Evolutionary conservation across 2,797 vertebrate genomes (phyloP).

Genomic region (Meda fulgida): DNA sequence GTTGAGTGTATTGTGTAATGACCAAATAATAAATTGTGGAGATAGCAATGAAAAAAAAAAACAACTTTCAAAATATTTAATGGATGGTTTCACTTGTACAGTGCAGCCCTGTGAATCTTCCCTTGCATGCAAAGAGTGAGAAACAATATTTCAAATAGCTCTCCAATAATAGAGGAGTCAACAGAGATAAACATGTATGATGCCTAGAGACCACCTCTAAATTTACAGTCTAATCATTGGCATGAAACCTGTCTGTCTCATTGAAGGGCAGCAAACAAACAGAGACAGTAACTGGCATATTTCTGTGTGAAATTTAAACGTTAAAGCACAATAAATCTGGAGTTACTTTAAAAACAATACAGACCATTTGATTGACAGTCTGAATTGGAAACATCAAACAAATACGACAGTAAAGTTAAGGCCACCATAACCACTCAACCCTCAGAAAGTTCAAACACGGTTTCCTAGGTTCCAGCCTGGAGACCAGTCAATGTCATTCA

Average conservation of each 20-base stretch:
- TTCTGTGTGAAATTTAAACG: slow-evolving; percentile 14
- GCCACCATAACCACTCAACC: slow-evolving; percentile 41
- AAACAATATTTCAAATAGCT: slow-evolving; percentile 29
- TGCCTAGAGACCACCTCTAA: slow-evolving; percentile 11
- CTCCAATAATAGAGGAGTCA: slow-evolving; percentile 25
- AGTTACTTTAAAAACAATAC: slow-evolving; percentile 5
- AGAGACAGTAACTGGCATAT: slow-evolving; percentile 23
- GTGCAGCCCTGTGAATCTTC: slow-evolving; percentile 6
- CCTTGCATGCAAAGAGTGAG: not conserved
- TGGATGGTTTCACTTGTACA: slow-evolving; percentile 10
- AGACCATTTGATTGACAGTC: slow-evolving; percentile 6
- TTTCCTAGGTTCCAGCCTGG: slow-evolving; percentile 76
- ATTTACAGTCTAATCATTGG: slow-evolving; percentile 26
- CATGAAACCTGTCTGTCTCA: not conserved
- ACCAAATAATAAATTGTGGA: not conserved
- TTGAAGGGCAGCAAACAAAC: slow-evolving; percentile 19
- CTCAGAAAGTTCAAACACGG: slow-evolving; percentile 61
- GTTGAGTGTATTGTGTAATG: not conserved
- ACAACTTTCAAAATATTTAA: not conserved
- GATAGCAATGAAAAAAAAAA: not conserved
- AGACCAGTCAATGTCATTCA: slow-evolving; percentile 50
- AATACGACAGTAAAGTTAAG: slow-evolving; percentile 50
- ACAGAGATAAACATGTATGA: slow-evolving; percentile 26
- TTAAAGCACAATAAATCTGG: slow-evolving; percentile 8
- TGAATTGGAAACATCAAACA: slow-evolving; percentile 22